Percentiles rank a stretch among this genome's conserved stretches.
Conservation (phyloP, 1,140 invertebrate species). For the Penaeus indicus region DNA sequence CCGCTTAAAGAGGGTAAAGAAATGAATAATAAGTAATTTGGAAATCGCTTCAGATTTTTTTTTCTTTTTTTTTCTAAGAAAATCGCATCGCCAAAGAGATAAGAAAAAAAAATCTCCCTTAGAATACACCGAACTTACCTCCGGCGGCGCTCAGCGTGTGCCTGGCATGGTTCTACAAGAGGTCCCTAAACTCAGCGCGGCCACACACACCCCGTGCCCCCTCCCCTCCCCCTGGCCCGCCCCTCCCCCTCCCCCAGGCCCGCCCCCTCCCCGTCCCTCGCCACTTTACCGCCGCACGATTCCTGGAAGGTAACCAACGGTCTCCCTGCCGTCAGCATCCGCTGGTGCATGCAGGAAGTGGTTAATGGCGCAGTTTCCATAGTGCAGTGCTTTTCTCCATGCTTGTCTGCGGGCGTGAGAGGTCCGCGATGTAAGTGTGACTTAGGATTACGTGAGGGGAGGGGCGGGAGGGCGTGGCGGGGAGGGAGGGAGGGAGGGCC, state of each 20-base stretch:
- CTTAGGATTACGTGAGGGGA: neutral
- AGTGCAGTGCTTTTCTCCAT: neutral
- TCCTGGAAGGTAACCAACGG: constrained; percentile 60
- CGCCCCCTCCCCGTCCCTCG: constrained; percentile 15
- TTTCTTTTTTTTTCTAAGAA: too few relatives aligned
- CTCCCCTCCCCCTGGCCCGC: neutral
- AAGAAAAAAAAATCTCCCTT: too few relatives aligned
- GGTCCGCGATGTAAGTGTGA: neutral
- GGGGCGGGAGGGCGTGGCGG: constrained; percentile 39
- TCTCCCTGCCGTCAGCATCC: constrained; percentile 52
- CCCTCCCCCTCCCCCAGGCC: neutral
- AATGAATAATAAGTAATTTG: too few relatives aligned
- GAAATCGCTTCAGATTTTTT: too few relatives aligned
- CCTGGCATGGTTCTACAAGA: too few relatives aligned
- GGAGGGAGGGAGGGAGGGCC: neutral
- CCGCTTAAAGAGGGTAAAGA: too few relatives aligned
- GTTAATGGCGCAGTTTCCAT: neutral
- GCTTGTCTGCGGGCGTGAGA: neutral
- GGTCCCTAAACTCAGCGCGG: too few relatives aligned
- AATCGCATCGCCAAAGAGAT: too few relatives aligned
- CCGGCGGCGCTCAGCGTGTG: too few relatives aligned
- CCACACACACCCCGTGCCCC: constrained; percentile 2
- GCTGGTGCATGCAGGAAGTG: constrained; percentile 58
- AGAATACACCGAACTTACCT: too few relatives aligned
- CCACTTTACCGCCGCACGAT: constrained; percentile 6